Evolutionary conservation across 2,888 invertebrate genomes (phyloP).

Genomic region (Rhagium mordax): DNA sequence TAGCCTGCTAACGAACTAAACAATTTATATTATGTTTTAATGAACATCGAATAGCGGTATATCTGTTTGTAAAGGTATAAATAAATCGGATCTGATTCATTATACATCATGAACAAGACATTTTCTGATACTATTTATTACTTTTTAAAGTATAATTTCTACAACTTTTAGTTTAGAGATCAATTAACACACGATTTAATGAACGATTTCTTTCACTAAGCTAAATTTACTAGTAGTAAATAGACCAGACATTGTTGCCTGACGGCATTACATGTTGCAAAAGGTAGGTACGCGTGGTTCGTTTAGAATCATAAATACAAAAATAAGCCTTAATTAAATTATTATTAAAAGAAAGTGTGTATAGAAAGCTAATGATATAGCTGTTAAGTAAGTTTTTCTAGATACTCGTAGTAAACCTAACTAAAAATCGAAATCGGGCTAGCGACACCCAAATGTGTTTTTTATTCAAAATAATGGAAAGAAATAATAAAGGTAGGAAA

Average conservation of each 20-base stretch:
- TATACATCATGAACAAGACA: background rate
- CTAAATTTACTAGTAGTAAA: background rate
- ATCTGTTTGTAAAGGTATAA: background rate
- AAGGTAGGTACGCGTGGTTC: too few relatives aligned
- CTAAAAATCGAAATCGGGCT: too few relatives aligned
- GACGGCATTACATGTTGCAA: background rate
- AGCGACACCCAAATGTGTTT: too few relatives aligned
- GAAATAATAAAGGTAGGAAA: too few relatives aligned
- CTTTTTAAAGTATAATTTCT: background rate
- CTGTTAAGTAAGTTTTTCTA: too few relatives aligned
- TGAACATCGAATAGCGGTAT: constrained; percentile 7
- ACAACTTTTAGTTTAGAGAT: background rate
- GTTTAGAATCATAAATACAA: too few relatives aligned
- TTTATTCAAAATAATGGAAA: too few relatives aligned
- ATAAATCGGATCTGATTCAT: background rate
- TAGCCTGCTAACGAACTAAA: constrained; percentile 6
- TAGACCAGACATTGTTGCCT: too few relatives aligned
- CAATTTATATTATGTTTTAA: constrained; percentile 15
- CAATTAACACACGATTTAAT: background rate
- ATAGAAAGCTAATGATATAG: too few relatives aligned
- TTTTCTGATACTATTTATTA: background rate
- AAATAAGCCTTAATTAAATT: too few relatives aligned
- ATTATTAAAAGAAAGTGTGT: too few relatives aligned
- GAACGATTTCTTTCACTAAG: background rate
- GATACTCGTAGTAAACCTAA: too few relatives aligned